These are phyloP conservation scores for Danaus melanippus DNA, from an alignment of 1,140 invertebrate genomes.

Conservation along the genomic window DNA sequence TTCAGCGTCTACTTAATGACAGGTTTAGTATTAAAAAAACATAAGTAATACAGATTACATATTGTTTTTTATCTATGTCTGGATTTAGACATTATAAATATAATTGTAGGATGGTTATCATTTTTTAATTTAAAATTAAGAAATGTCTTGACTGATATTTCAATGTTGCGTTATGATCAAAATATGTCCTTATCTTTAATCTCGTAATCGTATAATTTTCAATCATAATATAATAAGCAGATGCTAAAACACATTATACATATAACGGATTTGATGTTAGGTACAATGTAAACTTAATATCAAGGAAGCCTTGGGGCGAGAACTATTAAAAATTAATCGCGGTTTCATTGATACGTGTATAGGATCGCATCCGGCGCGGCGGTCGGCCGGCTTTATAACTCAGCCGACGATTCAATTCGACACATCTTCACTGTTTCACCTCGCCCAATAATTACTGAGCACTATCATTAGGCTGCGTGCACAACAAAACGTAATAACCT, in stretches of 20 bases:
- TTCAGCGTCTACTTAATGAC: too few relatives aligned
- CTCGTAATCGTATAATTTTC: background rate
- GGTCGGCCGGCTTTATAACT: constrained; percentile 21
- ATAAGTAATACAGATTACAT: too few relatives aligned
- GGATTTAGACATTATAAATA: too few relatives aligned
- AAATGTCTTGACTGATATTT: too few relatives aligned
- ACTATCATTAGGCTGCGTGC: constrained; percentile 61
- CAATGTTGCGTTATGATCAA: background rate
- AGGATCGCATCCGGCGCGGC: constrained; percentile 32
- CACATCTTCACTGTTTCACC: constrained; percentile 69
- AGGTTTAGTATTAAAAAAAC: too few relatives aligned
- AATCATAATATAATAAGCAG: background rate
- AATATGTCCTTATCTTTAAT: background rate
- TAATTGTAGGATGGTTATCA: too few relatives aligned
- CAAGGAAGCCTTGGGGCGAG: constrained; percentile 23
- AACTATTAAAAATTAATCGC: constrained; percentile 54
- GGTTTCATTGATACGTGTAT: constrained; percentile 45
- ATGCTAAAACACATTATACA: background rate
- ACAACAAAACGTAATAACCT: constrained; percentile 68
- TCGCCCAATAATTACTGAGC: constrained; percentile 64
- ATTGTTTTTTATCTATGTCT: too few relatives aligned
- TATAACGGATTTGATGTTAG: constrained; percentile 10
- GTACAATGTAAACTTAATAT: constrained; percentile 31
- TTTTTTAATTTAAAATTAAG: too few relatives aligned
- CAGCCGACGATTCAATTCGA: constrained; percentile 58